Evolutionary conservation across 2,113 vertebrate genomes (phyloP).

Genomic region (Panurus biarmicus): DNA sequence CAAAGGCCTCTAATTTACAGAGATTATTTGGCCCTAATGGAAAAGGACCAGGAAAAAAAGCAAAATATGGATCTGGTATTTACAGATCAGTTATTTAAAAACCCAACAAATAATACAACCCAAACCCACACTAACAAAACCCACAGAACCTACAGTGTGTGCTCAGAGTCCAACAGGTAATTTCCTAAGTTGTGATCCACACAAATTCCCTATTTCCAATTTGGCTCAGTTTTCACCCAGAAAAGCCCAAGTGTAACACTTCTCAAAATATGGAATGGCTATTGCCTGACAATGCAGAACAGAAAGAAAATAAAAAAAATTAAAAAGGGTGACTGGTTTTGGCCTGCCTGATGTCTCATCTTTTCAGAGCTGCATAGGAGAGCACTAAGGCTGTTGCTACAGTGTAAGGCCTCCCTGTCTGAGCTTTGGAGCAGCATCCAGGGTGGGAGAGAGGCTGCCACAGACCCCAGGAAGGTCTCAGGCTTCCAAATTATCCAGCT

Average conservation of each 20-base stretch:
- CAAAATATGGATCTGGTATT: background rate
- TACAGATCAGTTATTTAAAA: conserved; percentile 8
- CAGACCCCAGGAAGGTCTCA: conserved; percentile 9
- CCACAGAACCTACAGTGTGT: background rate
- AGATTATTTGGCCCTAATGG: background rate
- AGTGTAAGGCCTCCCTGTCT: conserved; percentile 36
- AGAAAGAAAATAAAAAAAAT: background rate
- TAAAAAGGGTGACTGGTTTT: background rate
- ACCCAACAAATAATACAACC: background rate
- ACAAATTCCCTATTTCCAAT: background rate
- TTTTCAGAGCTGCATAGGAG: conserved; percentile 63
- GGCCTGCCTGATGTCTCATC: conserved; percentile 1
- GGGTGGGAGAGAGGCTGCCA: conserved; percentile 2
- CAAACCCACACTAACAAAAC: background rate
- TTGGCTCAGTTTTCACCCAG: conserved; percentile 33
- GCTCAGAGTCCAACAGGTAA: background rate
- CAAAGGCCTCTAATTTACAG: background rate
- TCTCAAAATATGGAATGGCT: background rate
- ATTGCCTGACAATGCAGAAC: background rate
- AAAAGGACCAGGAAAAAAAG: background rate
- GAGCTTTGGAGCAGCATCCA: background rate
- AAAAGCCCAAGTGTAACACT: background rate
- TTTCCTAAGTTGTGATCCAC: background rate
- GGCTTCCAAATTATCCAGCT: conserved; percentile 35
- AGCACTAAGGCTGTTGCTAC: background rate